Evolutionary conservation across 2,113 vertebrate genomes (phyloP), one percentile per base, ranked within the genome.

Genomic region (Protobothrops flavoviridis): DNA sequence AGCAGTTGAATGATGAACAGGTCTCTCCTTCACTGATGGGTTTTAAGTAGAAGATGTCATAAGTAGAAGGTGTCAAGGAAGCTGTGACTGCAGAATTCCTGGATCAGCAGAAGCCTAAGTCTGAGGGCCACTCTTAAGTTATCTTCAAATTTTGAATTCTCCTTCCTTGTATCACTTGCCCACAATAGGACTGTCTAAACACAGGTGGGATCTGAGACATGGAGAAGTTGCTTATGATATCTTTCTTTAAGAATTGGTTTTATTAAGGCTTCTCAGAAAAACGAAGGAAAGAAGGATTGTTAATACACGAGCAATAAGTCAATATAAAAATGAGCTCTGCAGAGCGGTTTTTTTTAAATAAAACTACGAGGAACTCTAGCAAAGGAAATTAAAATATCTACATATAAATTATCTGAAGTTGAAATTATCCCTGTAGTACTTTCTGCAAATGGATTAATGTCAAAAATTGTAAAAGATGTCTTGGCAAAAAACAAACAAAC

Each of bases 321-420:
- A 81, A 39, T 43, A 90, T 90, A 61, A 86, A 90, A 57, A 87
- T 48, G 23, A 89, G 45, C 88, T 81, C 74, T 53, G 56, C 7
- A 86, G 39, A 90, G 56, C 92, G 90, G 88, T 21, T 21, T 39
- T 92, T 92, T 89, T 24, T 90, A 86, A 64, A 86, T 87, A 90
- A 90, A 93, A 93, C 74, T 86, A 86, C 21, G 24, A 33, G 55
- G 74, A 55, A 39, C 33, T 9, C 45, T 90, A 24, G 74, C 55
- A 86, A 90, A 90, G 45, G 55, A 93, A 93, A 93, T 93, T 93
- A 93, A 93, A 93, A 90, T 90, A 93, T 90, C 92, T 93, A 64
- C 88, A 93, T 90, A 93, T 93, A 86, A 93, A 93, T 93, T 93
- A 93, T 93, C 92, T 87, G 56, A 93, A 90, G 92, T 52, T 85